phyloP scores from a whole-genome alignment of 2,113 vertebrate genomes.

The Cyanocitta stelleri region DNA sequence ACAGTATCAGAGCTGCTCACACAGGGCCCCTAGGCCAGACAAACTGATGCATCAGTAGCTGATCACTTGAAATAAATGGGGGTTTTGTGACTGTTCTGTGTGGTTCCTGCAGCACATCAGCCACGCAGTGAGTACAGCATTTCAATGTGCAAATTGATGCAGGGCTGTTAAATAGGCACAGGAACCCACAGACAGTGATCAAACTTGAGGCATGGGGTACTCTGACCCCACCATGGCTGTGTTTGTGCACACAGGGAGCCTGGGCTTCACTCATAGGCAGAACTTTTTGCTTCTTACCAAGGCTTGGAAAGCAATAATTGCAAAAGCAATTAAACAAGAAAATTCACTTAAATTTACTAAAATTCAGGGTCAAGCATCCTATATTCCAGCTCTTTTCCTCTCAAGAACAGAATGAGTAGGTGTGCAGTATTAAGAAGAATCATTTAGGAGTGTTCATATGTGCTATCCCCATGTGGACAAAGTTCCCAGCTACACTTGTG shows the following conservation, averaged over 20 bases:
- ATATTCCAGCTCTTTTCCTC: background rate
- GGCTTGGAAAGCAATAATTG: background rate
- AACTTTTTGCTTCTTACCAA: background rate
- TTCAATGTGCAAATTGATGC: no score
- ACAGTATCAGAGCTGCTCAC: no score
- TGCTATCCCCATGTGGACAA: background rate
- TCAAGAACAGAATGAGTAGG: background rate
- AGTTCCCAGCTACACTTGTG: background rate
- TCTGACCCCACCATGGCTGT: rapidly evolving
- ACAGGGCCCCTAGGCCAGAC: background rate
- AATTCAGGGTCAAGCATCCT: background rate
- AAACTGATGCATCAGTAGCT: background rate
- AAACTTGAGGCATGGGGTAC: rapidly evolving
- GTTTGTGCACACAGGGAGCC: no score
- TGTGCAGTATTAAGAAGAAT: background rate
- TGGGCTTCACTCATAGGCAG: background rate
- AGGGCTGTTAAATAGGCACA: background rate
- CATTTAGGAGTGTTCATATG: rapidly evolving
- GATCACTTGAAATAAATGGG: background rate
- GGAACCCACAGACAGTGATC: rapidly evolving
- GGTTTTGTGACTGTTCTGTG: rapidly evolving
- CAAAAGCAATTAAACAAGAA: background rate
- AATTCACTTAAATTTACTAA: background rate
- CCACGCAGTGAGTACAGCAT: background rate
- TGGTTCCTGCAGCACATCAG: background rate